These are phyloP conservation scores for Laticauda laticaudata DNA, from an alignment of 2,113 vertebrate genomes.

Conservation along the genomic window DNA sequence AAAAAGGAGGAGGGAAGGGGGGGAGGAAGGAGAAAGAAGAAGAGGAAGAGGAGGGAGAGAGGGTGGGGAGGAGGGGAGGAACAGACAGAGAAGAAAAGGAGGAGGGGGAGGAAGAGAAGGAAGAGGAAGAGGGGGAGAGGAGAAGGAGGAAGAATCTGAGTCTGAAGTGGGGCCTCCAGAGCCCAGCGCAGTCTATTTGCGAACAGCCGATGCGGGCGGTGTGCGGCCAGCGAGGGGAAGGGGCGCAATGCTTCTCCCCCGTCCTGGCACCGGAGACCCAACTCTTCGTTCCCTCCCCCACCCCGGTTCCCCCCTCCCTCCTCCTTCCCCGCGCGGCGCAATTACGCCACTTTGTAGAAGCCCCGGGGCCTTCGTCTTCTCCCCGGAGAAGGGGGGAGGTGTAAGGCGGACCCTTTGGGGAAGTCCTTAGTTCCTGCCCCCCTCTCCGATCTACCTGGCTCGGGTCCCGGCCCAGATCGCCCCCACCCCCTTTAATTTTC, in stretches of 20 bases:
- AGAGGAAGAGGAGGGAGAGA: not conserved
- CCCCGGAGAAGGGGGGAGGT: no score
- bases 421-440: not conserved
- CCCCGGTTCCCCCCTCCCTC: not conserved
- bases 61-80: no score
- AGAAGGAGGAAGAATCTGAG: not conserved
- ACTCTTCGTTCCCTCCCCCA: not conserved
- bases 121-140: fast-evolving
- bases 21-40: no score
- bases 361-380: no score
- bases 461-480: not conserved
- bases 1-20: no score
- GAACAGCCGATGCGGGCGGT: not conserved
- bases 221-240: not conserved
- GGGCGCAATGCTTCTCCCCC: not conserved
- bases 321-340: not conserved
- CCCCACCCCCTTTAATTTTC: no score
- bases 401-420: no score
- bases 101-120: no score
- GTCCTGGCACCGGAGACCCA: not conserved
- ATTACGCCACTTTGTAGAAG: not conserved
- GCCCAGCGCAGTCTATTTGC: not conserved
- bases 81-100: no score
- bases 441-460: not conserved
- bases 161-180: not conserved